Conservation (phyloP, 1,140 invertebrate species). For the Geopemphigus sp. region DNA sequence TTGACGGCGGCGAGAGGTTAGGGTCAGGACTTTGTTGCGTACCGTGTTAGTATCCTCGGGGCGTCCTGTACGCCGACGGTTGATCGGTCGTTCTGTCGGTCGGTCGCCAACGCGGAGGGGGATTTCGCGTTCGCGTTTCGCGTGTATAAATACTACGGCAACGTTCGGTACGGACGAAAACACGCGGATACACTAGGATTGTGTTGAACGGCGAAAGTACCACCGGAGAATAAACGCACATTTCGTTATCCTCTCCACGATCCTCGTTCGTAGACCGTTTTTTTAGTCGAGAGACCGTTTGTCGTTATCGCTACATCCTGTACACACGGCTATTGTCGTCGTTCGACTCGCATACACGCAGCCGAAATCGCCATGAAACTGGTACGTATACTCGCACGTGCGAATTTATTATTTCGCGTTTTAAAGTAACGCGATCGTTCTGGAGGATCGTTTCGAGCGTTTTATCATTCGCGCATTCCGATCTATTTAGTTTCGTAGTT, state of each 20-base stretch:
- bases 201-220: conserved; percentile 34
- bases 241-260: neutral
- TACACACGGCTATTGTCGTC: no score
- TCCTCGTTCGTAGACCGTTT: neutral
- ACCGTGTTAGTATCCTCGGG: neutral
- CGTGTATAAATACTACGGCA: conserved; percentile 29
- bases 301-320: neutral
- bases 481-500: no score
- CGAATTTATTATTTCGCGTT: no score
- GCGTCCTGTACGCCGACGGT: neutral
- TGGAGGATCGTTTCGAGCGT: no score
- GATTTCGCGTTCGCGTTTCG: neutral
- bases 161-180: conserved; percentile 15
- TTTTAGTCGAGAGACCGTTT: neutral
- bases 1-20: neutral
- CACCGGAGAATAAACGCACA: neutral
- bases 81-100: neutral
- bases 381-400: neutral
- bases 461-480: no score
- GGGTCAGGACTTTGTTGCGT: neutral
- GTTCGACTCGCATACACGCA: neutral
- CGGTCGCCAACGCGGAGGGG: neutral
- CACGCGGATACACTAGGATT: conserved; percentile 14
- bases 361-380: conserved; percentile 26
- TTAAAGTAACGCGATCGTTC: no score